Conservation (phyloP, 2,888 invertebrate genomes). For the Lepidocyrtinus sp. region DNA sequence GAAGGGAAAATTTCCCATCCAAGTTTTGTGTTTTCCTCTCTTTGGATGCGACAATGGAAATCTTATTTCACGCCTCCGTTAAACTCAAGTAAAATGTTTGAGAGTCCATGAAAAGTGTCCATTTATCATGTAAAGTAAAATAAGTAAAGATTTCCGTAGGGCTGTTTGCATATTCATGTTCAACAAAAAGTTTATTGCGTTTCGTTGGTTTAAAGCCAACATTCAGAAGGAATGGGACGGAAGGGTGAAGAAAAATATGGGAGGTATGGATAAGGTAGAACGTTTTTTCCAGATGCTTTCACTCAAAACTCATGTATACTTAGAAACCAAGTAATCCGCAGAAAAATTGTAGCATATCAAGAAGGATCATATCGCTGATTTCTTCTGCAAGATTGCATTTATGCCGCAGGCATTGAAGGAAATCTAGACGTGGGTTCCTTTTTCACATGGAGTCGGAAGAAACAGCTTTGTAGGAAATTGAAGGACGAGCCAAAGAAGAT, state of each 20-base stretch:
- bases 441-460: neutral
- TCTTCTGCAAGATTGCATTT: constrained; percentile 6
- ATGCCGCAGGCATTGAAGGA: constrained; percentile 9
- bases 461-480: neutral
- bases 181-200: neutral
- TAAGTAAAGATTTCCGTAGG: neutral
- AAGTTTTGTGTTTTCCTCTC: too few relatives aligned
- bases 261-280: neutral
- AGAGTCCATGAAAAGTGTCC: constrained; percentile 19
- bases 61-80: constrained; percentile 41
- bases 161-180: constrained; percentile 14
- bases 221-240: neutral
- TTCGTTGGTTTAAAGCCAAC: neutral
- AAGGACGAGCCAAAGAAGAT: neutral
- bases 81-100: constrained; percentile 16
- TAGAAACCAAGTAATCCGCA: neutral
- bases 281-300: constrained; percentile 8
- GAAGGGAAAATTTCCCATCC: too few relatives aligned
- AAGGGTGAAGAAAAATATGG: neutral
- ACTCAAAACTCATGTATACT: constrained; percentile 8
- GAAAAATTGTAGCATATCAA: constrained; percentile 6
- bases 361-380: neutral
- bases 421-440: too few relatives aligned
- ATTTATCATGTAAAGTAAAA: constrained; percentile 14
- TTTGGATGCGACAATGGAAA: constrained; percentile 4